These are phyloP conservation scores for Hyperoodon ampullatus DNA, from an alignment of 2,113 vertebrate species.

Conservation along the genomic window DNA sequence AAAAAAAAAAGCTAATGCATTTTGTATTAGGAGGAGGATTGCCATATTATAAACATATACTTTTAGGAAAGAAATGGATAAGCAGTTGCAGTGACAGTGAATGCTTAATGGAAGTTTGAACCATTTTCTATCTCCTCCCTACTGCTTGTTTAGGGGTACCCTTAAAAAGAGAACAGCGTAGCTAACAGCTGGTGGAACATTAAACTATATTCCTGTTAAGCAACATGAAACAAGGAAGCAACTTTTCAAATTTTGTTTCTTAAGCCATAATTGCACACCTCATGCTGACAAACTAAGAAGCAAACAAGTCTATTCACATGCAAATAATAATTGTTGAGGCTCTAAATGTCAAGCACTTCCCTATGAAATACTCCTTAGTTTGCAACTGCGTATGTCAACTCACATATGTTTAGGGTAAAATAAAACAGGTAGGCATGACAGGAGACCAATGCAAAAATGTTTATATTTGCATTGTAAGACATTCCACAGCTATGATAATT, in stretches of 20 bases:
- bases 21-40: conserved; percentile 43
- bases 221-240: conserved; percentile 62
- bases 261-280: conserved; percentile 64
- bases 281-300: conserved; percentile 78
- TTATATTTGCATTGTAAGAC: conserved; percentile 7
- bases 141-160: conserved; percentile 52
- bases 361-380: conserved; percentile 64
- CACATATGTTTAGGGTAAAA: conserved; percentile 57
- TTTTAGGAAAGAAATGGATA: not conserved
- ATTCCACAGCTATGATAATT: conserved; percentile 44
- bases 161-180: conserved; percentile 58
- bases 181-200: conserved; percentile 60
- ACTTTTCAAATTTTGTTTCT: conserved; percentile 76
- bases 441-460: not conserved
- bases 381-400: conserved; percentile 52
- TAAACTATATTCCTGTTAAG: conserved; percentile 68
- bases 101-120: conserved; percentile 9
- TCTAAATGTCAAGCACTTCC: conserved; percentile 74
- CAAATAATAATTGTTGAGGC: conserved; percentile 66
- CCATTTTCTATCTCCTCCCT: conserved; percentile 29
- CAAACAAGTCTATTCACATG: conserved; percentile 73
- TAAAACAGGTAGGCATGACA: conserved; percentile 36
- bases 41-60: not conserved
- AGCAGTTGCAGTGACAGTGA: not conserved
- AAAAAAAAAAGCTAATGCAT: not conserved